Evolutionary conservation across 2,888 invertebrate species (phyloP).

Genomic region (Trachelus stipa): DNA sequence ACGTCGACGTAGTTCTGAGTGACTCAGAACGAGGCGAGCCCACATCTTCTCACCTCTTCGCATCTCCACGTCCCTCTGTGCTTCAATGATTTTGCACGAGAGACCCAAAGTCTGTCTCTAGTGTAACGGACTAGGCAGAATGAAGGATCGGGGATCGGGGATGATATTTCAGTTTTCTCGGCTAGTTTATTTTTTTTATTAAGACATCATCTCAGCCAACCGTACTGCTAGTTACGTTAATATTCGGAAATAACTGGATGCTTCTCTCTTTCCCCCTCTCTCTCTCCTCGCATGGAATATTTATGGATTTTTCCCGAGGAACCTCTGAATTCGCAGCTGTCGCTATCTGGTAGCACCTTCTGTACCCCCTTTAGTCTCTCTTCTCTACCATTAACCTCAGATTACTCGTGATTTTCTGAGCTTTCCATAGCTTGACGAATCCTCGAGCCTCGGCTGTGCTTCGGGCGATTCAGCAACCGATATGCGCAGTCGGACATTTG

Average conservation of each 20-base stretch:
- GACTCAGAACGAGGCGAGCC: background rate
- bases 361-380: background rate
- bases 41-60: background rate
- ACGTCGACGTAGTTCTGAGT: background rate
- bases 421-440: background rate
- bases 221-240: background rate
- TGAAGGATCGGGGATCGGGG: background rate
- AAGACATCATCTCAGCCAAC: background rate
- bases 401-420: background rate
- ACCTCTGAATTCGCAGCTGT: background rate
- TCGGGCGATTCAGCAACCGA: background rate
- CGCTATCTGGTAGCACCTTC: background rate
- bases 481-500: background rate
- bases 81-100: background rate
- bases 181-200: background rate
- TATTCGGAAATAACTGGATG: background rate
- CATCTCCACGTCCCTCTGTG: background rate
- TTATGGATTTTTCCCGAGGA: background rate
- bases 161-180: background rate
- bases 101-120: background rate
- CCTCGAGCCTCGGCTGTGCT: background rate
- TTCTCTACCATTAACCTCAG: background rate
- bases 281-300: background rate
- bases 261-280: background rate
- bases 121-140: background rate